Evolutionary conservation across 2,888 invertebrate species (phyloP), one percentile per base, ranked within the genome.

Genomic region (Lathronympha strigana): DNA sequence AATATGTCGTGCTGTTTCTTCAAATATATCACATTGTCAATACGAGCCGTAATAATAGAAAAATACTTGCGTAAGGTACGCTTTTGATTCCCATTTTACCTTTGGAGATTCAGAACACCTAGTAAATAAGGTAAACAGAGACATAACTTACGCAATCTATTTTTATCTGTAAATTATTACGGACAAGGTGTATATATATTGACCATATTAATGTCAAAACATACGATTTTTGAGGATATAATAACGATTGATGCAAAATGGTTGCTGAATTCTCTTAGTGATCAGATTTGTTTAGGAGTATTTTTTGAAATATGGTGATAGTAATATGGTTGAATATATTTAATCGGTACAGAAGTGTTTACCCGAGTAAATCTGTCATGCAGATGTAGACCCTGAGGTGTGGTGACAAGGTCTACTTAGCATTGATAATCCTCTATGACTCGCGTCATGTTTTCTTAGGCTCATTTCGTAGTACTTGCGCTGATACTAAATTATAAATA

Each of bases 381-480:
- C 45, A 21, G 67, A 69, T 68, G 54, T 68, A 68, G 51, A 69
- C 67, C 63, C 62, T 68, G 66, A 23, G 8, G 3, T 9, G 19
- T 28, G 19, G 19, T 11, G 8, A 4, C 68, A 70, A 70, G 68
- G 68, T 70, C 63, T 69, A 68, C 63, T 36, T 60, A 36, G 43
- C 60, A 71, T 69, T 58, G 71, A 68, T 67, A 68, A 68, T 54
- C 45, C 38, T 63, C 50, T 40, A 71, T 69, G 55, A 62, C 58
- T 62, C 63, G 68, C 60, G 58, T 68, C 69, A 69, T 68, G 45
- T 69, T 72, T 69, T 67, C 58, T 72, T 69, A 67, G 60, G 63
- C 45, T 69, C 67, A 50, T 68, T 61, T 78, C 74, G 78, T 80
- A 79, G 79, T 78, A 78, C 79, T 81, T 76, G 71, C 75, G 68